These are phyloP conservation scores for Oreochromis niloticus DNA, from an alignment of 2,113 vertebrate genomes.

Conservation along the genomic window DNA sequence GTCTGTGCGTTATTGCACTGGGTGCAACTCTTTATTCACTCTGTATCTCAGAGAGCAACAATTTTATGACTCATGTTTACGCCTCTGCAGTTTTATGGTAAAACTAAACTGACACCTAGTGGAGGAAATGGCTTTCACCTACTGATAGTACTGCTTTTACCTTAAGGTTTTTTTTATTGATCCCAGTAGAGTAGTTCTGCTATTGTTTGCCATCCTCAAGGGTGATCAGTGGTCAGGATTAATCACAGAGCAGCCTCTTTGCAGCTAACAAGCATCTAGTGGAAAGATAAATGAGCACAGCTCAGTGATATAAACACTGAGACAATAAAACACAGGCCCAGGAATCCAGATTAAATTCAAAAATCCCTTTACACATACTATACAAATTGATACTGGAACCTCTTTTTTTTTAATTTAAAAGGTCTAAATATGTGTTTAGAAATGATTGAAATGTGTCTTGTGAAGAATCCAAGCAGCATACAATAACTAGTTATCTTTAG, in stretches of 20 bases:
- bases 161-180: conserved; percentile 5
- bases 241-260: conserved; percentile 3
- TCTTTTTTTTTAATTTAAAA: neutral
- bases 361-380: neutral
- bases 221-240: conserved; percentile 17
- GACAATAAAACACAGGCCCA: neutral
- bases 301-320: neutral
- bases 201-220: neutral
- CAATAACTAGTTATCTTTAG: neutral
- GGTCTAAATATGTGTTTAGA: neutral
- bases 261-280: neutral
- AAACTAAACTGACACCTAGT: conserved; percentile 56
- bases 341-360: neutral
- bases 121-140: neutral
- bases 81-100: neutral
- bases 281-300: conserved; percentile 10
- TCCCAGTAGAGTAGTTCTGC: neutral
- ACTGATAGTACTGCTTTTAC: neutral
- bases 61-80: neutral
- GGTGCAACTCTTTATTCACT: neutral
- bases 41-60: neutral
- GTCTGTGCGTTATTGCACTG: neutral
- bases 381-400: neutral
- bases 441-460: neutral
- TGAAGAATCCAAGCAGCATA: neutral